These are phyloP conservation scores for Hyppa rectilinea DNA, from an alignment of 2,888 invertebrate genomes.

Conservation along the genomic window DNA sequence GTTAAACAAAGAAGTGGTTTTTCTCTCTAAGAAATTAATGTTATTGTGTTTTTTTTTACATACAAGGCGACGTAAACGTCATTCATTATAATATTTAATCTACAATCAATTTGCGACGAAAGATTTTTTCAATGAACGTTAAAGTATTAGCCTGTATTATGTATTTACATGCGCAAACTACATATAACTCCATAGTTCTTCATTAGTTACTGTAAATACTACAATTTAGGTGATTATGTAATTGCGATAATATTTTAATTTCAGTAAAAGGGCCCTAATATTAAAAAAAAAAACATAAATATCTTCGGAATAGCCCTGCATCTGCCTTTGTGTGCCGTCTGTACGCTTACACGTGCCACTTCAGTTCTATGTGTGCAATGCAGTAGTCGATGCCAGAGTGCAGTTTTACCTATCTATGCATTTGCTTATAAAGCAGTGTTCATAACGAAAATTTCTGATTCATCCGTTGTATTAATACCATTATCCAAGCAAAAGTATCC, in stretches of 20 bases:
- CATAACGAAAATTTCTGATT: slow-evolving; percentile 45
- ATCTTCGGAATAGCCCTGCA: slow-evolving; percentile 65
- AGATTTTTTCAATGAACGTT: neutral
- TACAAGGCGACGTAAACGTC: neutral
- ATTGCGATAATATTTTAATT: neutral
- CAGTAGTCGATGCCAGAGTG: slow-evolving; percentile 68
- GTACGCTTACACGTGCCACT: slow-evolving; percentile 78
- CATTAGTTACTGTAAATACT: neutral
- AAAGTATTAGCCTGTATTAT: neutral
- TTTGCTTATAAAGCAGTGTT: slow-evolving; percentile 38
- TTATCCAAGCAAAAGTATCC: neutral
- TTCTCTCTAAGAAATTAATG: neutral
- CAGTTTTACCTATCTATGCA: slow-evolving; percentile 65
- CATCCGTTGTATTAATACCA: slow-evolving; percentile 6
- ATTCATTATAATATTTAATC: slow-evolving; percentile 4
- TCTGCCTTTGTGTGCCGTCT: slow-evolving; percentile 66
- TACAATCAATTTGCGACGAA: neutral
- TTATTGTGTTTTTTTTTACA: slow-evolving; percentile 8
- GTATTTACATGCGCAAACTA: neutral
- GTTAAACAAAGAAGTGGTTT: slow-evolving; percentile 1
- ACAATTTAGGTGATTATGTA: neutral
- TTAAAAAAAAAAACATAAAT: neutral
- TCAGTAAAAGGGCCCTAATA: slow-evolving; percentile 4
- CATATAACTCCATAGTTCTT: neutral
- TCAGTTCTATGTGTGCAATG: slow-evolving; percentile 72